phyloP scores from a whole-genome alignment of 30 jellyfish, hydroid and myxozoan genomes.

The Cassiopea xamachana region DNA sequence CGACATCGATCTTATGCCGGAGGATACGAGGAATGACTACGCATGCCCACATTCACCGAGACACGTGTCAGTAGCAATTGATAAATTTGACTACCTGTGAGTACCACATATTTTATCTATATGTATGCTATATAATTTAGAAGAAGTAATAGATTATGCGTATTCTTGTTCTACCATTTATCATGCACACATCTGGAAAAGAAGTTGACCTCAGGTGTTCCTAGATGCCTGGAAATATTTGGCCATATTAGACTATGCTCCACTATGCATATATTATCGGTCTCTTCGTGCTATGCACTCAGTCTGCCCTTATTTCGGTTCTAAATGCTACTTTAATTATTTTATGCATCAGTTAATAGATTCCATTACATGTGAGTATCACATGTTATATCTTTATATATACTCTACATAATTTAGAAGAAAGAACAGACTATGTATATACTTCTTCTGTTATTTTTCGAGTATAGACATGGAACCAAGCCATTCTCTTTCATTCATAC shows the following conservation, averaged over 20 bases:
- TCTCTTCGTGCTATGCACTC: too few relatives aligned
- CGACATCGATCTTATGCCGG: constrained; percentile 97
- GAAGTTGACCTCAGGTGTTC: neutral
- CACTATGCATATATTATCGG: neutral
- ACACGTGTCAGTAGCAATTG: constrained; percentile 95
- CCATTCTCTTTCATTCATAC: neutral
- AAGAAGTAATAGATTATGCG: neutral
- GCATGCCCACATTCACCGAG: constrained; percentile 95
- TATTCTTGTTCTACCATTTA: neutral
- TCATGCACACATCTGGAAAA: neutral
- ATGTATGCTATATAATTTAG: neutral
- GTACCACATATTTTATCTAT: neutral
- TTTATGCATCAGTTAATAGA: too few relatives aligned
- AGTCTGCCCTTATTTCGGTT: neutral
- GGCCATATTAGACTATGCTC: neutral
- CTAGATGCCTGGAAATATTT: neutral
- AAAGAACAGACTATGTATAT: neutral
- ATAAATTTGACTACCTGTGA: constrained; percentile 73
- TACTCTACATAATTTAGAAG: too few relatives aligned
- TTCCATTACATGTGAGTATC: constrained; percentile 74
- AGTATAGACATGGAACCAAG: neutral
- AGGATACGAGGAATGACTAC: constrained; percentile 86
- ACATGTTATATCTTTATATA: too few relatives aligned
- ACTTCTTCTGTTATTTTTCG: neutral
- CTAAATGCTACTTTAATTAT: neutral